Evolutionary conservation across 2,888 invertebrate species (phyloP).

Genomic region (Lepidochrysops patricia): DNA sequence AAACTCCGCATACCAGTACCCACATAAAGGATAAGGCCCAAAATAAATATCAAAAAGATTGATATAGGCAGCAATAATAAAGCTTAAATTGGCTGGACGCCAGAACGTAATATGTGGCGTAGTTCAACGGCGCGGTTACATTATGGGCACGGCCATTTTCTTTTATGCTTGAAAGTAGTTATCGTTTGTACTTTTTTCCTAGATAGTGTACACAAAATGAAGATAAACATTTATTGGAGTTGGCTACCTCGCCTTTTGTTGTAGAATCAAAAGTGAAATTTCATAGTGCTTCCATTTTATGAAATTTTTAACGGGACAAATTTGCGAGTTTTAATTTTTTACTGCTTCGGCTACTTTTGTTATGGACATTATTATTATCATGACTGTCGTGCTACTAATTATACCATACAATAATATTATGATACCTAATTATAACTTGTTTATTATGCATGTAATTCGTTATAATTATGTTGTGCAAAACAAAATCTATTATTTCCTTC

Average conservation of each 20-base stretch:
- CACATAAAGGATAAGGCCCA: slow-evolving; percentile 15
- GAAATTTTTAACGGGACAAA: background rate
- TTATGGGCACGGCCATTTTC: slow-evolving; percentile 14
- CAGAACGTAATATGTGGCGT: slow-evolving; percentile 19
- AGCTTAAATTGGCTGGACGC: slow-evolving; percentile 26
- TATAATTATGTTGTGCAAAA: too few relatives aligned
- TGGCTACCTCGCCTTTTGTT: slow-evolving; percentile 7
- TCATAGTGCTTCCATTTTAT: background rate
- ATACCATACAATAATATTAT: too few relatives aligned
- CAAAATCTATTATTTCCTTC: too few relatives aligned
- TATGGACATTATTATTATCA: too few relatives aligned
- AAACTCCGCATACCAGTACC: slow-evolving; percentile 6
- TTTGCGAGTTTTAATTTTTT: background rate
- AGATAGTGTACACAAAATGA: slow-evolving; percentile 11
- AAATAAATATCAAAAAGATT: slow-evolving; percentile 23
- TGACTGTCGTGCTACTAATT: too few relatives aligned
- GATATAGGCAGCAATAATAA: slow-evolving; percentile 28
- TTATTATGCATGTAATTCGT: too few relatives aligned
- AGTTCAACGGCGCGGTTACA: slow-evolving; percentile 14
- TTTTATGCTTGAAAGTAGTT: slow-evolving; percentile 14
- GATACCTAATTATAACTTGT: too few relatives aligned
- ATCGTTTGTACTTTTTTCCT: slow-evolving; percentile 11
- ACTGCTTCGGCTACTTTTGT: background rate
- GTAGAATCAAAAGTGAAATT: slow-evolving; percentile 7
- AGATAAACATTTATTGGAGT: slow-evolving; percentile 12